phyloP scores from a whole-genome alignment of 1,140 invertebrate genomes.

The Drosophila dunni region DNA sequence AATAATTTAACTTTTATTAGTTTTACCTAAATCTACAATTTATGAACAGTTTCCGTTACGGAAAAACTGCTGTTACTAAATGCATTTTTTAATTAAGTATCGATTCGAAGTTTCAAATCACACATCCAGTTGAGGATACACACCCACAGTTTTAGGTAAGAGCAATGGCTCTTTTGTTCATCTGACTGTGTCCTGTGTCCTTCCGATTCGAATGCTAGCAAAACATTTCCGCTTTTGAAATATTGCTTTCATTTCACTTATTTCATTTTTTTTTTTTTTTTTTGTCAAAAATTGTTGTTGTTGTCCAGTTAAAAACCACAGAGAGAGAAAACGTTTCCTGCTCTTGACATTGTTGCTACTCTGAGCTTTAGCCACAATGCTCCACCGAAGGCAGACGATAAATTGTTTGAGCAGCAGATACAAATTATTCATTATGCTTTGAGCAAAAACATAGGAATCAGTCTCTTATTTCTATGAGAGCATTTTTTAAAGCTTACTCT shows the following conservation, averaged over 20 bases:
- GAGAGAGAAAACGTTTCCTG: constrained; percentile 43
- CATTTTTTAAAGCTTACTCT: background rate
- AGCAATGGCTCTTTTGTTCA: constrained; percentile 6
- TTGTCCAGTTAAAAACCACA: constrained; percentile 48
- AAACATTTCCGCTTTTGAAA: constrained; percentile 79
- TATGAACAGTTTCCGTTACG: constrained; percentile 5
- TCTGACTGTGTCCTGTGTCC: constrained; percentile 23
- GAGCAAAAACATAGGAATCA: background rate
- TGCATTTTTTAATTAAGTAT: constrained; percentile 77
- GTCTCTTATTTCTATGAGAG: background rate
- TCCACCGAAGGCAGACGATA: background rate
- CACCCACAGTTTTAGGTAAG: constrained; percentile 8
- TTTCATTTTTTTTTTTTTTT: constrained; percentile 33
- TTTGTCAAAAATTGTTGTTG: constrained; percentile 16
- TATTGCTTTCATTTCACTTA: constrained; percentile 66
- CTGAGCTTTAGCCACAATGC: constrained; percentile 45
- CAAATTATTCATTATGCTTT: background rate
- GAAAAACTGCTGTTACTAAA: constrained; percentile 50
- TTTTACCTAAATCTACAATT: background rate
- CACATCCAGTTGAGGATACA: constrained; percentile 24
- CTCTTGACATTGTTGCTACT: constrained; percentile 46
- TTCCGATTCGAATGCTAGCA: constrained; percentile 63
- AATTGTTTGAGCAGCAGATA: constrained; percentile 3
- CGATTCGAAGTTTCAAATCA: constrained; percentile 30
- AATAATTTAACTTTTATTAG: background rate